Evolutionary conservation across 1,140 invertebrate species (phyloP).

Genomic region (Drosophila ercepeae): DNA sequence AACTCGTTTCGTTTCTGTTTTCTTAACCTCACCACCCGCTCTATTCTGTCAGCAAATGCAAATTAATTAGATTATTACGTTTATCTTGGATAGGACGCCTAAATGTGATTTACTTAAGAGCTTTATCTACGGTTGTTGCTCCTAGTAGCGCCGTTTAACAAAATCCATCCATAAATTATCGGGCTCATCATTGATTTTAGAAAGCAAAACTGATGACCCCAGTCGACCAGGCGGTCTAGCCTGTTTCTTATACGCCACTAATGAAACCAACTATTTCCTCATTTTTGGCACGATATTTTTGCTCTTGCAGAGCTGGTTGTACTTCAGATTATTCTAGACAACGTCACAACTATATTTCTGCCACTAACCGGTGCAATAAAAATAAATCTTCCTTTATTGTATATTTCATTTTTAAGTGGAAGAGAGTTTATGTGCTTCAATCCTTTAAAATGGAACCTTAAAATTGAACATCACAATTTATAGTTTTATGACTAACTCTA

Average conservation of each 20-base stretch:
- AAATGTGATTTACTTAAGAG: slow-evolving; percentile 67
- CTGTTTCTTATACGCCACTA: slow-evolving; percentile 45
- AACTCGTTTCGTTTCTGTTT: slow-evolving; percentile 21
- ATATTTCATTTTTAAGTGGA: not conserved
- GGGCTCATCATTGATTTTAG: slow-evolving; percentile 37
- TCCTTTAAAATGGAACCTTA: not conserved
- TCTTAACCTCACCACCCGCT: not conserved
- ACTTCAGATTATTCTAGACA: slow-evolving; percentile 7
- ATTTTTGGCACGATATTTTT: slow-evolving; percentile 35
- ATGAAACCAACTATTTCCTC: slow-evolving; percentile 49
- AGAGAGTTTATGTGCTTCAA: not conserved
- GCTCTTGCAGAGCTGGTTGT: slow-evolving; percentile 8
- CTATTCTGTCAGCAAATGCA: slow-evolving; percentile 46
- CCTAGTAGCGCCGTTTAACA: slow-evolving; percentile 59
- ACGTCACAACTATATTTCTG: not conserved
- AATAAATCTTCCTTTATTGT: not conserved
- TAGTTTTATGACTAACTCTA: not conserved
- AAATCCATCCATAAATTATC: slow-evolving; percentile 59
- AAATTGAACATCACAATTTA: not conserved
- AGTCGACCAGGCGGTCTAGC: slow-evolving; percentile 32
- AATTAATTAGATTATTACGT: slow-evolving; percentile 71
- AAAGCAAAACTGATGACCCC: slow-evolving; percentile 54
- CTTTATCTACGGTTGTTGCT: slow-evolving; percentile 54
- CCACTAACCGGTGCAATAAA: not conserved
- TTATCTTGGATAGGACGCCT: slow-evolving; percentile 54